A percentile compares a stretch with the other conserved stretches of the same genome.
Conservation (phyloP, 2,888 invertebrate genomes). For the Eremobia ochroleuca region DNA sequence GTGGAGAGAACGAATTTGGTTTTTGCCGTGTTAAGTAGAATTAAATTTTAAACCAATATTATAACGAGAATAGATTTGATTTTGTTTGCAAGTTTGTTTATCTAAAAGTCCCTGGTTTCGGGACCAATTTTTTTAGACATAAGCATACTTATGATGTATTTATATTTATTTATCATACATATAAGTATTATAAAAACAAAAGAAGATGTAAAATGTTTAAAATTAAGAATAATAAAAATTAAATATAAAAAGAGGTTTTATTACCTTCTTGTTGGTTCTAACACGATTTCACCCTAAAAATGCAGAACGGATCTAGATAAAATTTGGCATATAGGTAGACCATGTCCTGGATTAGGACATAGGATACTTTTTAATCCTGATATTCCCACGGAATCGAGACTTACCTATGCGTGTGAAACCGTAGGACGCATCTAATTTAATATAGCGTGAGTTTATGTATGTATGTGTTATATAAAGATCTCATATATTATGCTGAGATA, state of each 20-base stretch:
- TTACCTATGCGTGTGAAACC: not conserved
- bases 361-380: not conserved
- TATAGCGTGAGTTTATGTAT: no score
- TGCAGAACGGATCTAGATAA: not conserved
- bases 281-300: not conserved
- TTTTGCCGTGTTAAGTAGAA: not conserved
- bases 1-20: constrained; percentile 1
- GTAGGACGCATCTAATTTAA: no score
- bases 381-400: not conserved
- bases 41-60: not conserved
- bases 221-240: no score
- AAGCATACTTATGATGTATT: no score
- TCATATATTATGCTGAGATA: not conserved
- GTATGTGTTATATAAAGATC: no score
- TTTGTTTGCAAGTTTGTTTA: not conserved
- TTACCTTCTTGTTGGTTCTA: no score
- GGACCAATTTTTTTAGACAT: no score
- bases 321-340: not conserved
- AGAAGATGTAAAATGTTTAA: no score
- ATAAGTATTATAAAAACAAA: no score
- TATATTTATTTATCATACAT: no score
- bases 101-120: not conserved
- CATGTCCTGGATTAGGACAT: not conserved
- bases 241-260: no score
- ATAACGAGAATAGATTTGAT: not conserved